Evolutionary conservation across 2,888 invertebrate species (phyloP).

Genomic region (Campopleginae sp.): DNA sequence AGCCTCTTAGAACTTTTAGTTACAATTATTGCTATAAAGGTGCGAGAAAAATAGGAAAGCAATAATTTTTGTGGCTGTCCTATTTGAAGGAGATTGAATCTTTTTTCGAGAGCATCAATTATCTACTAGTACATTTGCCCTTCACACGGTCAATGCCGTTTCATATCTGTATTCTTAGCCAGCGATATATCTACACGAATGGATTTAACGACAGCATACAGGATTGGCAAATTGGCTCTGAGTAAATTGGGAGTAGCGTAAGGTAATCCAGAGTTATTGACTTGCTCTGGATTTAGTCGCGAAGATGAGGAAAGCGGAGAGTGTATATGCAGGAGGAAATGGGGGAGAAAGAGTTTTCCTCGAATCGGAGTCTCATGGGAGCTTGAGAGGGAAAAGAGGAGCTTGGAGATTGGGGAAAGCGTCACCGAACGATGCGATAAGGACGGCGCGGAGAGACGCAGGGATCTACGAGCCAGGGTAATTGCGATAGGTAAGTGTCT

Average conservation of each 20-base stretch:
- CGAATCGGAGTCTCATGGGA: conserved; percentile 59
- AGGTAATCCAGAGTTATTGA: conserved; percentile 64
- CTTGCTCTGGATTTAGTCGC: conserved; percentile 50
- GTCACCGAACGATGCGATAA: conserved; percentile 65
- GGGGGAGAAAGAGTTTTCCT: conserved; percentile 64
- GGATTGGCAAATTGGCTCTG: conserved; percentile 63
- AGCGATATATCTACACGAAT: conserved; percentile 29
- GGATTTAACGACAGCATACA: conserved; percentile 55
- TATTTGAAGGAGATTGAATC: conserved; percentile 16
- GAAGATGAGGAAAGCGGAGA: conserved; percentile 49
- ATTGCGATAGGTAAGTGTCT: conserved; percentile 70
- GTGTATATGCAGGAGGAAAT: conserved; percentile 47
- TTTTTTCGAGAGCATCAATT: conserved; percentile 8
- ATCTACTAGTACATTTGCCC: conserved; percentile 48
- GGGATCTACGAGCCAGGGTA: conserved; percentile 60
- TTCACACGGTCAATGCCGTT: conserved; percentile 21
- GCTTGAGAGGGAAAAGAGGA: conserved; percentile 56
- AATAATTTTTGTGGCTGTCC: neutral
- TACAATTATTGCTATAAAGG: conserved; percentile 1
- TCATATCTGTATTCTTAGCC: neutral
- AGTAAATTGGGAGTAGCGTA: conserved; percentile 65
- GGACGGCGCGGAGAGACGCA: conserved; percentile 58
- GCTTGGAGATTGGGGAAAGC: conserved; percentile 47
- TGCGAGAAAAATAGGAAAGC: neutral
- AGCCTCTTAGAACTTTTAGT: too few species aligned